phyloP scores from a whole-genome alignment of 2,888 invertebrate genomes.

The Monopis laevigella region DNA sequence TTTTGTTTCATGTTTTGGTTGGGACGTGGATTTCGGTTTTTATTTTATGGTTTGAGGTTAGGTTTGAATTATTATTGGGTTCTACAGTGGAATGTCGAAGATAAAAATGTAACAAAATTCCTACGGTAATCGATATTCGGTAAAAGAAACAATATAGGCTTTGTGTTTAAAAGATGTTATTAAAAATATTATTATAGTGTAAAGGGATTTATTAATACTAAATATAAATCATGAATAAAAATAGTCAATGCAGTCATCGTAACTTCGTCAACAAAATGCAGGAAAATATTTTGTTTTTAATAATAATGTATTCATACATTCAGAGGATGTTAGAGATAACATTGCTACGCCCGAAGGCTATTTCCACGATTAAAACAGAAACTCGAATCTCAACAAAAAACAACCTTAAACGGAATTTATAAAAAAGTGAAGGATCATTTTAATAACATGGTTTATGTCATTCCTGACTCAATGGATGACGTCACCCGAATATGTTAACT shows the following conservation, averaged over 20 bases:
- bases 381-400: too few relatives aligned
- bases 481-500: conserved; percentile 1
- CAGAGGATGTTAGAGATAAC: too few relatives aligned
- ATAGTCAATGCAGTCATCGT: neutral
- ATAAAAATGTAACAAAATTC: neutral
- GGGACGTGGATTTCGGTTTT: conserved; percentile 34
- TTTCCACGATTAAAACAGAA: too few relatives aligned
- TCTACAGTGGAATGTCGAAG: too few relatives aligned
- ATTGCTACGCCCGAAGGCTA: too few relatives aligned
- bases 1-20: neutral
- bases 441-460: neutral
- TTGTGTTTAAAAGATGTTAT: neutral
- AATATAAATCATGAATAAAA: neutral
- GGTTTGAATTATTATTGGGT: conserved; percentile 4
- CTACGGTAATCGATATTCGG: neutral
- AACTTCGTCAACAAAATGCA: neutral
- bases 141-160: neutral
- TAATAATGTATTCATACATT: neutral
- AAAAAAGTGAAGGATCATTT: neutral
- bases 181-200: neutral
- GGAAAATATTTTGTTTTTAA: neutral
- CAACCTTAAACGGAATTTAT: too few relatives aligned
- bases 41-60: conserved; percentile 3
- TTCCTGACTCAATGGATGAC: conserved; percentile 10
- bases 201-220: neutral